Evolutionary conservation across 2,113 vertebrate species (phyloP).

Genomic region (Pterocles burchelli): DNA sequence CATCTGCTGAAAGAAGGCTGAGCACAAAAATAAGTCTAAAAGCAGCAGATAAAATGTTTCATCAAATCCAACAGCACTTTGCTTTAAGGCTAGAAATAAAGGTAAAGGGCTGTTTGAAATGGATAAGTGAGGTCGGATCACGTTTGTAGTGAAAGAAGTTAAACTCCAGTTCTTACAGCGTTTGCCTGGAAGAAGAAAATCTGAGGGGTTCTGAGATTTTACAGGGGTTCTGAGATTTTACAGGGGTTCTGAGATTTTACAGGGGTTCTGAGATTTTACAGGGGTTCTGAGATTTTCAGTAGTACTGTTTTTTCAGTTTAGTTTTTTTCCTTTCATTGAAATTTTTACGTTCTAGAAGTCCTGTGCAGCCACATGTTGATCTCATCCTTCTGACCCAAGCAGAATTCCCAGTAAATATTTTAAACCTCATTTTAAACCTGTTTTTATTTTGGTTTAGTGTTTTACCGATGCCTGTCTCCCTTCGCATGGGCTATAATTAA

Average conservation of each 20-base stretch:
- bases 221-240: no score
- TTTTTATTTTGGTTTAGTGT: fast-evolving
- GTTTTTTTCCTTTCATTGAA: neutral
- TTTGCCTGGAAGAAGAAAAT: neutral
- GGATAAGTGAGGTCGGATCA: neutral
- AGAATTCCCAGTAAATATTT: neutral
- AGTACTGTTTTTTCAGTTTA: neutral
- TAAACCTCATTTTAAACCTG: no score
- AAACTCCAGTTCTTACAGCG: neutral
- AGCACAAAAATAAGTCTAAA: neutral
- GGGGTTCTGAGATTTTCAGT: no score
- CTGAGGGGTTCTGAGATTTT: no score
- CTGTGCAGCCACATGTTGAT: fast-evolving
- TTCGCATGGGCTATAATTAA: no score
- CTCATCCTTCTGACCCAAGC: neutral
- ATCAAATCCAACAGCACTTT: fast-evolving
- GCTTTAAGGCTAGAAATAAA: neutral
- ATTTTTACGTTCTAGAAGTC: fast-evolving
- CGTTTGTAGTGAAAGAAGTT: neutral
- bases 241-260: no score
- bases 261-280: no score
- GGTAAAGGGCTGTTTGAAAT: fast-evolving
- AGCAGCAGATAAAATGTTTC: neutral
- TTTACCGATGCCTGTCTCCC: neutral
- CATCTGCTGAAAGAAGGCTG: neutral